phyloP scores from a whole-genome alignment of 2,797 vertebrate genomes.

The Sebastolobus alascanus region DNA sequence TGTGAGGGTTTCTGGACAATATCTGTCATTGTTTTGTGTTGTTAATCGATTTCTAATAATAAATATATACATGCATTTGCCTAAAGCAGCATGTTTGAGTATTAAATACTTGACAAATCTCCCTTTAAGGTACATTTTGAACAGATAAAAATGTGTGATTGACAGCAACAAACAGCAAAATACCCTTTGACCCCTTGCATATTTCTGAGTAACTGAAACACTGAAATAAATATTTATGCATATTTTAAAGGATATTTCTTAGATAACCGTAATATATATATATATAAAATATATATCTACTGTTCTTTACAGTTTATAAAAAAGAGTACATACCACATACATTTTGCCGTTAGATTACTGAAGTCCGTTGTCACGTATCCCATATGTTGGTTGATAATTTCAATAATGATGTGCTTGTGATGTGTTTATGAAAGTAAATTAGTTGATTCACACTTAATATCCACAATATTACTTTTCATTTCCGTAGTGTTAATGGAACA shows the following conservation, averaged over 20 bases:
- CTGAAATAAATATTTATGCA: not conserved
- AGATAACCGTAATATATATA: not conserved
- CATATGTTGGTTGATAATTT: not conserved
- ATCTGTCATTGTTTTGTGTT: too few relatives aligned
- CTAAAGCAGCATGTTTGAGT: too few relatives aligned
- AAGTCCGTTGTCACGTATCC: not conserved
- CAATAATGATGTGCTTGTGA: not conserved
- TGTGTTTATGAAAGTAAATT: not conserved
- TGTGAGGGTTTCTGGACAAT: too few relatives aligned
- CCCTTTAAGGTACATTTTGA: too few relatives aligned
- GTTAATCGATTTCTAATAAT: too few relatives aligned
- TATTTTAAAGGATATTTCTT: not conserved
- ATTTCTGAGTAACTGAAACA: not conserved
- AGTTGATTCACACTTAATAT: conserved; percentile 1
- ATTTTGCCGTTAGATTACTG: not conserved
- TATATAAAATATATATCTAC: too few relatives aligned
- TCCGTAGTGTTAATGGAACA: not conserved
- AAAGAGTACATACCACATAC: not conserved
- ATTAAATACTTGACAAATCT: too few relatives aligned
- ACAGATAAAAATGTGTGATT: too few relatives aligned
- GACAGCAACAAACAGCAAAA: not conserved
- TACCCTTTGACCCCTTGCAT: not conserved
- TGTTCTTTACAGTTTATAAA: not conserved
- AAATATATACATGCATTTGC: too few relatives aligned
- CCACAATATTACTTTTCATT: not conserved